Evolutionary conservation across 1,140 invertebrate species (phyloP).

Genomic region (Nebria ingens): DNA sequence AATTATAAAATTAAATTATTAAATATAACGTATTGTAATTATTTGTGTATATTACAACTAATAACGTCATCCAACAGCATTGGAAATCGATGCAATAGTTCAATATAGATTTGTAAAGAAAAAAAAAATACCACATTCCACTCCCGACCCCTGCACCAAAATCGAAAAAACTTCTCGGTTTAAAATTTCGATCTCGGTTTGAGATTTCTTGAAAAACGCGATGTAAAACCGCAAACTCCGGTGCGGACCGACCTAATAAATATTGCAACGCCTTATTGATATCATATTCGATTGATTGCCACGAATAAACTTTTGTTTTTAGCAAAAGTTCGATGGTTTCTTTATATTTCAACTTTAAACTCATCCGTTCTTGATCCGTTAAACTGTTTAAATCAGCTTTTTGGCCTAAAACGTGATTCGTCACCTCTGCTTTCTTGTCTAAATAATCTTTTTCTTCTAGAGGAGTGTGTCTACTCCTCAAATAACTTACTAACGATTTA

Average conservation of each 20-base stretch:
- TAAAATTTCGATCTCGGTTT: constrained; percentile 50
- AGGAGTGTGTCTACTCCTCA: constrained; percentile 48
- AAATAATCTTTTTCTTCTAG: constrained; percentile 49
- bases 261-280: constrained; percentile 53
- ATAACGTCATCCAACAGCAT: too few species aligned
- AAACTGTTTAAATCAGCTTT: constrained; percentile 42
- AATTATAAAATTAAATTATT: too few species aligned
- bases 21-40: not conserved
- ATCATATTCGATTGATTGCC: constrained; percentile 61
- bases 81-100: too few species aligned
- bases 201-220: constrained; percentile 67
- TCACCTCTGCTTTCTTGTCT: constrained; percentile 28
- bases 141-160: constrained; percentile 85
- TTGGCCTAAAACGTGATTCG: constrained; percentile 36
- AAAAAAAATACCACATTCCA: constrained; percentile 53
- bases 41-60: too few species aligned
- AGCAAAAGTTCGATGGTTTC: constrained; percentile 36
- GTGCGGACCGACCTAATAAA: constrained; percentile 51
- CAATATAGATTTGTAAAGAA: too few species aligned
- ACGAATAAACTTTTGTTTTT: constrained; percentile 51
- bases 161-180: constrained; percentile 69
- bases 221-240: constrained; percentile 63
- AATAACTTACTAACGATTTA: constrained; percentile 44
- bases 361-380: constrained; percentile 30
- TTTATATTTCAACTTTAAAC: constrained; percentile 21